Evolutionary conservation across 92 coral and sea anemone species (phyloP), one percentile per base, ranked within the genome.

Genomic region (Chrysogorgia sp.): DNA sequence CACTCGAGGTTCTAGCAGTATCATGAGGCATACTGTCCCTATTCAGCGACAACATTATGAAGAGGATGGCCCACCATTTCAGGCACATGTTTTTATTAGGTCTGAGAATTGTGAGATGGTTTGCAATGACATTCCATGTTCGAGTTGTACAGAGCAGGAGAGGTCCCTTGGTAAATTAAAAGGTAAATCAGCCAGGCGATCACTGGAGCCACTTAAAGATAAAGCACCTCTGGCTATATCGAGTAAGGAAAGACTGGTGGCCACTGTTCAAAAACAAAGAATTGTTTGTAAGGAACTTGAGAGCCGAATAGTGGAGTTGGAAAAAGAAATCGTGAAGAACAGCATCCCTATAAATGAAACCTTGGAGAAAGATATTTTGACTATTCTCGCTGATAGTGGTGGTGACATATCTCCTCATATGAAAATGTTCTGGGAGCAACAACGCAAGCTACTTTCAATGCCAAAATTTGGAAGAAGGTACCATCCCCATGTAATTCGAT

Each of bases 51-150:
- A n/a, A 7, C 31, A 26, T 61, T 61, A 61, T 32, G 40, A 61
- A 61, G 68, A 61, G 31, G 40, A 32, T 32, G 68, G 68, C 68
- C 68, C 68, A 61, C 68, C 68, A 2, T 25, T 25, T 61, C 68
- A 61, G 31, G 40, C 68, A 22, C n/a, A 1, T 4, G 33, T 2
- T 7, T 61, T 60, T 60, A 5, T 60, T 19, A 60, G 66, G n/a
- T n/a, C n/a, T n/a, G n/a, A n/a, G n/a, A n/a, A n/a, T n/a, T n/a
- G n/a, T n/a, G n/a, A n/a, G n/a, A n/a, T n/a, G n/a, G n/a, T n/a
- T 63, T 63, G 70, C 22, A 34, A 34, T 34, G 47, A 34, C 20
- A 30, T 15, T 34, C 22, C 70, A 31, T 63, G 70, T 34, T 63
- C 70, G 17, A 28, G 40, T 63, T 63, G 70, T 63, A 34, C 43